These are phyloP conservation scores for Asteroscopus sphinx DNA, from an alignment of 2,888 invertebrate species.

Conservation along the genomic window DNA sequence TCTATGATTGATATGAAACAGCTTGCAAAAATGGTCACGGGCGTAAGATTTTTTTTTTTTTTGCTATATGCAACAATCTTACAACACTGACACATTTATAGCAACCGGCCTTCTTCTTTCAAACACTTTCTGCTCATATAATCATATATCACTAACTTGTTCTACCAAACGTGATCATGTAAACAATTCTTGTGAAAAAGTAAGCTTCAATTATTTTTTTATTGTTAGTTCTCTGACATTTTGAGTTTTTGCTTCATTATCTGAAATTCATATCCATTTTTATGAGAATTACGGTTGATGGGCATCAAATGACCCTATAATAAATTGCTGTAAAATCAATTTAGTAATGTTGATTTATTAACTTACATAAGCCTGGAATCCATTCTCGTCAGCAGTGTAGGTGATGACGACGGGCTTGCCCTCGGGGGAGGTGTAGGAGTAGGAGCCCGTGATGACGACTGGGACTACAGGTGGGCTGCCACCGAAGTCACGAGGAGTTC, in stretches of 20 bases:
- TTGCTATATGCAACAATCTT: too few relatives aligned
- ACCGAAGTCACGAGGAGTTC: constrained; percentile 87
- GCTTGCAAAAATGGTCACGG: background rate
- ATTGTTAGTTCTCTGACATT: constrained; percentile 19
- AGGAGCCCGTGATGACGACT: constrained; percentile 86
- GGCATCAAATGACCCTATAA: constrained; percentile 1
- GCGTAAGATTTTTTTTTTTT: too few relatives aligned
- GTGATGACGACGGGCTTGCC: constrained; percentile 90
- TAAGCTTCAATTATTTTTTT: too few relatives aligned
- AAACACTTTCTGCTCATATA: too few relatives aligned
- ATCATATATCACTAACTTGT: constrained; percentile 2
- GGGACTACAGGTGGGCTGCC: constrained; percentile 77
- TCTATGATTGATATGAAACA: background rate
- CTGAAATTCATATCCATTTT: constrained; percentile 9
- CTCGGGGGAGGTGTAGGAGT: constrained; percentile 90
- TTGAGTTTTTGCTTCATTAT: background rate
- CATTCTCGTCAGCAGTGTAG: constrained; percentile 92
- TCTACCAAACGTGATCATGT: constrained; percentile 2
- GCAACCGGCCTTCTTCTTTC: constrained; percentile 12
- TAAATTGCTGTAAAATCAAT: background rate
- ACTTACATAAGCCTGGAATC: constrained; percentile 91
- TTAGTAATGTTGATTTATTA: background rate
- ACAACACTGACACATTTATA: background rate
- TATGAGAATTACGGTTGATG: background rate
- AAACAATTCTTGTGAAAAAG: background rate